These are phyloP conservation scores for Oxyura jamaicensis DNA, from an alignment of 2,113 vertebrate genomes.

Conservation along the genomic window DNA sequence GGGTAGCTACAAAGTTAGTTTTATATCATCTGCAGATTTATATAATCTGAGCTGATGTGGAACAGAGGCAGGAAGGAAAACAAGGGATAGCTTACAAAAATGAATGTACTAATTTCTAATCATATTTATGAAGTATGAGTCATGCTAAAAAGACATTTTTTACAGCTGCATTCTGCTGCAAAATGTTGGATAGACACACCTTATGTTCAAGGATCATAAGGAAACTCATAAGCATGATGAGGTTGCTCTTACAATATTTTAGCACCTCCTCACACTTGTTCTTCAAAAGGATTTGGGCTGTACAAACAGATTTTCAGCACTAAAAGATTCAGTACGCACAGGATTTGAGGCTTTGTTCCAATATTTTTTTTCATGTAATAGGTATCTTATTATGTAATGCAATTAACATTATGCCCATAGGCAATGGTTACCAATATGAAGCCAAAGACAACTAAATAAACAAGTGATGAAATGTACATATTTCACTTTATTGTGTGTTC, in stretches of 20 bases:
- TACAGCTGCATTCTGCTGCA: background rate
- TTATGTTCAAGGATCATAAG: background rate
- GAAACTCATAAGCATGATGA: background rate
- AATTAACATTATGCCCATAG: background rate
- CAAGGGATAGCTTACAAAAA: background rate
- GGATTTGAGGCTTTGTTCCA: background rate
- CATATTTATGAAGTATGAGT: accelerated
- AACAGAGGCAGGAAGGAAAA: background rate
- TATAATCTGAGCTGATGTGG: background rate
- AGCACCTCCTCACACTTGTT: background rate
- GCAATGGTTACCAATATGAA: background rate
- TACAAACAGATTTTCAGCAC: background rate
- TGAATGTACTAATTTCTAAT: background rate
- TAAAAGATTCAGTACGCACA: background rate
- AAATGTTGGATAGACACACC: background rate
- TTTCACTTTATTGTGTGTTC: background rate
- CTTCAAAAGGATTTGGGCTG: background rate
- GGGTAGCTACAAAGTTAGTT: background rate
- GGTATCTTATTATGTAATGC: background rate
- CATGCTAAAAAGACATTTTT: background rate
- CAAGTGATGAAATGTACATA: background rate
- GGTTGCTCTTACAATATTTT: background rate
- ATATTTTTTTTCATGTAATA: background rate
- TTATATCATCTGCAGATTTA: background rate
- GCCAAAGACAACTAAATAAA: background rate